A percentile compares a stretch with the other conserved stretches of the same genome.
phyloP scores from a whole-genome alignment of 2,113 vertebrate species.

The Brachypodius melanocephalos region DNA sequence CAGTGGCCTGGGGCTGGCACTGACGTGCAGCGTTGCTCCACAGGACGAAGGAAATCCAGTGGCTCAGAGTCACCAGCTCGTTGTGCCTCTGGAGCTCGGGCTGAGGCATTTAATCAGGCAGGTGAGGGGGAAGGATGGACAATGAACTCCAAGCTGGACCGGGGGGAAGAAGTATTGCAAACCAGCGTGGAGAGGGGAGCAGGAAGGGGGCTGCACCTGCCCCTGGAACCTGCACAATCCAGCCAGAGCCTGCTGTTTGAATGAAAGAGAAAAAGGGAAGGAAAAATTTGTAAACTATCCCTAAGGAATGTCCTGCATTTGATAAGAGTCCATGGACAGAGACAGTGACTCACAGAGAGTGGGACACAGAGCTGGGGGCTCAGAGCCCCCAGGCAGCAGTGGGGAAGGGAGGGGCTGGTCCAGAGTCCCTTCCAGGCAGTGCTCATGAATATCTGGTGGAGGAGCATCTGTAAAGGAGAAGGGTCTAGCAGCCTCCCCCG shows the following conservation, averaged over 20 bases:
- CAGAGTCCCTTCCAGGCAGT: neutral
- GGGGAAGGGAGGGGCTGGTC: neutral
- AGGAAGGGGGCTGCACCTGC: neutral
- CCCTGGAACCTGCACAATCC: accelerated
- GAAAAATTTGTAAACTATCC: neutral
- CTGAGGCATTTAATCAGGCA: neutral
- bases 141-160: neutral
- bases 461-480: neutral
- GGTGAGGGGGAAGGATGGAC: neutral
- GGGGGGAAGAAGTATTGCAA: neutral
- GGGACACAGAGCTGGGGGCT: neutral
- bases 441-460: neutral
- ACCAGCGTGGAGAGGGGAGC: neutral
- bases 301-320: neutral
- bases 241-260: neutral
- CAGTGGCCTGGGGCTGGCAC: neutral
- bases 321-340: neutral
- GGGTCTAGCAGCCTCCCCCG: neutral
- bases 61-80: neutral
- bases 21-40: accelerated
- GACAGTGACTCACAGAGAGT: neutral
- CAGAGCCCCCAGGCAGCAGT: neutral
- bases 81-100: neutral
- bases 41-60: neutral
- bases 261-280: neutral